Percentiles rank a stretch among this genome's conserved stretches.
These are phyloP conservation scores for Drosophila anomalipes DNA, from an alignment of 2,888 invertebrate species.

Conservation along the genomic window DNA sequence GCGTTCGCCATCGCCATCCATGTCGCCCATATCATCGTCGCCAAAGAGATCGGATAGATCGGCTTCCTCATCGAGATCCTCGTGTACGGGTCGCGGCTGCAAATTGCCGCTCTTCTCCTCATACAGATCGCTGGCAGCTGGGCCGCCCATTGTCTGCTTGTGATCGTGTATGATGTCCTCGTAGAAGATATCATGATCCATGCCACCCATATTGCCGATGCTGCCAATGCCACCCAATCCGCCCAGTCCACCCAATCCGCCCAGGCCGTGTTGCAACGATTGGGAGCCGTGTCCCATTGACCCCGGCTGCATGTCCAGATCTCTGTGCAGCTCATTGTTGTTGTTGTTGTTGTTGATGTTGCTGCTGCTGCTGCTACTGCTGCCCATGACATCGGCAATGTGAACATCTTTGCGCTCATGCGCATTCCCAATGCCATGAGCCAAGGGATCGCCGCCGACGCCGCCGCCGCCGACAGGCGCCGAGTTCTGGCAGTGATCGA, in stretches of 20 bases:
- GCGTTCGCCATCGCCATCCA: constrained; percentile 81
- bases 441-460: constrained; percentile 40
- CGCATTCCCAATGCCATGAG: constrained; percentile 70
- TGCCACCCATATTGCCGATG: constrained; percentile 50
- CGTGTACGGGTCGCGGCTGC: constrained; percentile 84
- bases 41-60: constrained; percentile 84
- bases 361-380: constrained; percentile 79
- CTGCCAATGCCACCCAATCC: constrained; percentile 35
- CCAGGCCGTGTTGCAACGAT: constrained; percentile 35
- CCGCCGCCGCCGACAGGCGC: constrained; percentile 78
- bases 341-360: constrained; percentile 71
- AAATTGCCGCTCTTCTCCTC: constrained; percentile 83
- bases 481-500: constrained; percentile 94
- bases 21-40: constrained; percentile 79
- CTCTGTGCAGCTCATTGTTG: constrained; percentile 79
- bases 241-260: constrained; percentile 30
- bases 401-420: constrained; percentile 85
- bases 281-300: constrained; percentile 41
- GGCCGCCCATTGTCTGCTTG: constrained; percentile 84
- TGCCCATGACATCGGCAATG: constrained; percentile 81
- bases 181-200: constrained; percentile 86
- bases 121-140: constrained; percentile 78
- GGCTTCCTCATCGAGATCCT: constrained; percentile 85
- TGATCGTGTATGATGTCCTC: constrained; percentile 88
- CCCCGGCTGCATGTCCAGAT: constrained; percentile 60